phyloP scores from a whole-genome alignment of 2,797 vertebrate species.

The Lagorchestes hirsutus region DNA sequence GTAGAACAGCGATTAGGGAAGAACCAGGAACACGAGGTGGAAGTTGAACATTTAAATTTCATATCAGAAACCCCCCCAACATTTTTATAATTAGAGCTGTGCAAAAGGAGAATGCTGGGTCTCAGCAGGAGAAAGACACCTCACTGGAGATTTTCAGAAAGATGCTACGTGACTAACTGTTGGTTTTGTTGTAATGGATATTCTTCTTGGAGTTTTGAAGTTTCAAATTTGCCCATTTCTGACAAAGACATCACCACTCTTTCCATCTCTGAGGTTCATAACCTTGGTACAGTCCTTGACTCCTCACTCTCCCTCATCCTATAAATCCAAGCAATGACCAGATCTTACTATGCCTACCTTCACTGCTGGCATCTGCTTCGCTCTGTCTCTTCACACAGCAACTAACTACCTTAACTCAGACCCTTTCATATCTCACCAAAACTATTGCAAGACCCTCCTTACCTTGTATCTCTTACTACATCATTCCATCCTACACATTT shows the following conservation, averaged over 20 bases:
- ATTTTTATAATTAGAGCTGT: neutral
- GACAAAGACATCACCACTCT: neutral
- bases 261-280: neutral
- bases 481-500: neutral
- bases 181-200: neutral
- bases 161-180: neutral
- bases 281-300: neutral
- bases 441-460: neutral
- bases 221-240: neutral
- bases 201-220: neutral
- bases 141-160: neutral
- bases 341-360: neutral
- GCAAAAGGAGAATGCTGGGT: neutral
- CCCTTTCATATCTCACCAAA: neutral
- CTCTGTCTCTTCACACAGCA: neutral
- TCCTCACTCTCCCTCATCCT: neutral
- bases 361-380: neutral
- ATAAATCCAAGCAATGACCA: neutral
- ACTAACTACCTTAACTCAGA: neutral
- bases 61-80: neutral
- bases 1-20: neutral
- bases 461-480: neutral
- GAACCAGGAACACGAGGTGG: neutral
- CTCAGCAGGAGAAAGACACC: neutral
- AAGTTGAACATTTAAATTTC: neutral